Percentiles rank a stretch among this genome's conserved stretches.
Evolutionary conservation across 1,140 invertebrate genomes (phyloP).

Genomic region (Yoshiicerus persimilis): DNA sequence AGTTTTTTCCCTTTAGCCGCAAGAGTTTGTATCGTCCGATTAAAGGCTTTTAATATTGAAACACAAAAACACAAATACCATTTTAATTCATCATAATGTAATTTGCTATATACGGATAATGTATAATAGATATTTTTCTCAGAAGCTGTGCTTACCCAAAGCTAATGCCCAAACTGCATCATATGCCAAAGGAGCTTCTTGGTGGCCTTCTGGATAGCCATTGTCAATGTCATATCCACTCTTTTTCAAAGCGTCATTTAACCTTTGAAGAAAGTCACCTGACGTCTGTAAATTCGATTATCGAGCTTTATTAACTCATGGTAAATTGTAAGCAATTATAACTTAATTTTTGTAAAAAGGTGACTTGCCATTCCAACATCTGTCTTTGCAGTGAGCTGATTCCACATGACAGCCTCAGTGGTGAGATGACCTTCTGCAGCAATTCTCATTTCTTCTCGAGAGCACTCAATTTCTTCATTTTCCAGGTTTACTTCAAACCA

Average conservation of each 20-base stretch:
- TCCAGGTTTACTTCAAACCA: slow-evolving; percentile 67
- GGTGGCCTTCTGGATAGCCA: slow-evolving; percentile 89
- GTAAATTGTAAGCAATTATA: background rate
- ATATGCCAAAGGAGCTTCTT: slow-evolving; percentile 96
- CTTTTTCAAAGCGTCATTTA: slow-evolving; percentile 75
- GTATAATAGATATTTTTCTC: no score
- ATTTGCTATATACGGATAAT: background rate
- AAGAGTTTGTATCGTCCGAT: slow-evolving; percentile 89
- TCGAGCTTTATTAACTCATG: background rate
- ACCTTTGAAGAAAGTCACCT: slow-evolving; percentile 62
- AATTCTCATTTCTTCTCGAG: slow-evolving; percentile 83
- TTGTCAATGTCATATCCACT: slow-evolving; percentile 79
- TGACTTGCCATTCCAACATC: slow-evolving; percentile 76
- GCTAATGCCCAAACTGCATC: slow-evolving; percentile 98
- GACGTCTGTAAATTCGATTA: slow-evolving; percentile 59
- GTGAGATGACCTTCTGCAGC: slow-evolving; percentile 97
- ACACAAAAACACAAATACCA: background rate
- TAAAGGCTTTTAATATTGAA: slow-evolving; percentile 72
- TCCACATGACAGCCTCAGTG: slow-evolving; percentile 97
- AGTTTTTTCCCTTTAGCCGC: slow-evolving; percentile 75
- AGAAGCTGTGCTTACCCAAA: no score
- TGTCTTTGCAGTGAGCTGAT: slow-evolving; percentile 82
- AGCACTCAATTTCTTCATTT: slow-evolving; percentile 88
- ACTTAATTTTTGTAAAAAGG: background rate
- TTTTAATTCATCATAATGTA: background rate